Percentiles rank a stretch among this genome's conserved stretches.
phyloP scores from a whole-genome alignment of 2,888 invertebrate species.

The Achlya flavicornis region DNA sequence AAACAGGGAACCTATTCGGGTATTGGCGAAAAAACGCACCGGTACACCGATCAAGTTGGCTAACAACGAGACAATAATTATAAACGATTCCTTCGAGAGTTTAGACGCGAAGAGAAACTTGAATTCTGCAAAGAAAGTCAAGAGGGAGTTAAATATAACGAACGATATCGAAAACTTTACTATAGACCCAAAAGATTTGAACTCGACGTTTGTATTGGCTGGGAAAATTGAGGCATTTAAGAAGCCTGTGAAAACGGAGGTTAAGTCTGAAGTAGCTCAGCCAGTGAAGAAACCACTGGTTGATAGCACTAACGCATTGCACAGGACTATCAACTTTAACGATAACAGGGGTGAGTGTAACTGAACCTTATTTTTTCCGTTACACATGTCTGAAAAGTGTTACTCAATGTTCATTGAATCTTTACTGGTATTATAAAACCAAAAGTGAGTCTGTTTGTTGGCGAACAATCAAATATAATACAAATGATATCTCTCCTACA shows the following conservation, averaged over 20 bases:
- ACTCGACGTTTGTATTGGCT: constrained; percentile 75
- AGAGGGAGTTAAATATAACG: constrained; percentile 47
- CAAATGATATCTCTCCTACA: too few species aligned
- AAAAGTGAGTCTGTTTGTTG: too few species aligned
- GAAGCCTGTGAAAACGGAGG: constrained; percentile 47
- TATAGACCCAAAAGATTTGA: constrained; percentile 68
- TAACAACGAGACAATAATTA: constrained; percentile 72
- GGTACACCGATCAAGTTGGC: constrained; percentile 69
- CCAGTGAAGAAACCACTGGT: constrained; percentile 57
- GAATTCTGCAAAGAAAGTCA: constrained; percentile 70
- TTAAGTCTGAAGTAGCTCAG: constrained; percentile 36
- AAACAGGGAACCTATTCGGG: constrained; percentile 50
- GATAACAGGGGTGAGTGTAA: constrained; percentile 59
- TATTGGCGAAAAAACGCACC: constrained; percentile 62
- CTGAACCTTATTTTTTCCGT: too few species aligned
- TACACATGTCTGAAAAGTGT: too few species aligned
- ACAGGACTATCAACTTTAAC: constrained; percentile 56
- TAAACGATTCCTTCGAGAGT: constrained; percentile 71
- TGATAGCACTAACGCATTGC: constrained; percentile 68
- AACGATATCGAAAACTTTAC: constrained; percentile 58
- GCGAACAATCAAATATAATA: too few species aligned
- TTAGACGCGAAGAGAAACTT: constrained; percentile 60
- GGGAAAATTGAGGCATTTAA: constrained; percentile 59
- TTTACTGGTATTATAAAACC: too few species aligned
- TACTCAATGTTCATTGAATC: too few species aligned